phyloP scores from a whole-genome alignment of 2,888 invertebrate species.

The Chromoteleia sp. region DNA sequence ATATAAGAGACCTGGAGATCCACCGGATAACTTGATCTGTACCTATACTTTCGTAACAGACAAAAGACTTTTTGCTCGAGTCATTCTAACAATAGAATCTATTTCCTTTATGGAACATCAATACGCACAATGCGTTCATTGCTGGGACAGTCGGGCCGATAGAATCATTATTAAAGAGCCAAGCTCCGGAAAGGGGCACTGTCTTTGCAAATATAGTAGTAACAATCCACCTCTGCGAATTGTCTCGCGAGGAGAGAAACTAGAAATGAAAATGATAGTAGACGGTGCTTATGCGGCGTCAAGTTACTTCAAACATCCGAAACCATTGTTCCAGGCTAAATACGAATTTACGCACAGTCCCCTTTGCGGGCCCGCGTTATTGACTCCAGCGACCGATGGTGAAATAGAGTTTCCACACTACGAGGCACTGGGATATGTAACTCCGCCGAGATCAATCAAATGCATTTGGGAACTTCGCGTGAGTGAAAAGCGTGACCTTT shows the following conservation, averaged over 20 bases:
- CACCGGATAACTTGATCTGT: constrained; percentile 91
- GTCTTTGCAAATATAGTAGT: constrained; percentile 87
- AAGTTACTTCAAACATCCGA: constrained; percentile 94
- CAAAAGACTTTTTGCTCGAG: constrained; percentile 91
- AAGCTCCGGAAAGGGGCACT: constrained; percentile 90
- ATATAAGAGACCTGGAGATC: constrained; percentile 91
- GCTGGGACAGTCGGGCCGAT: constrained; percentile 94
- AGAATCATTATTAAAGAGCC: constrained; percentile 92
- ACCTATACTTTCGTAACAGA: constrained; percentile 94
- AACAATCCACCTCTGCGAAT: constrained; percentile 88
- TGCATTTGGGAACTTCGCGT: constrained; percentile 94
- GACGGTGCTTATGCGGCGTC: constrained; percentile 94
- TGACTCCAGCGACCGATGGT: constrained; percentile 92
- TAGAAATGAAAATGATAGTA: constrained; percentile 92
- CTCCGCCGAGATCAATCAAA: constrained; percentile 85
- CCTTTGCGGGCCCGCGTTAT: constrained; percentile 92
- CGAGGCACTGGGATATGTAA: constrained; percentile 88
- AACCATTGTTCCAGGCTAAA: constrained; percentile 93
- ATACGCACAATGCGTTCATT: constrained; percentile 90
- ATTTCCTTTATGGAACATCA: constrained; percentile 90
- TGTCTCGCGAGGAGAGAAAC: constrained; percentile 91
- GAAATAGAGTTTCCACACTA: constrained; percentile 95
- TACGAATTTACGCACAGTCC: constrained; percentile 96
- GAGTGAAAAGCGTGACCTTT: constrained; percentile 93
- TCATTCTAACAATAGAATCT: constrained; percentile 91